Evolutionary conservation across 2,797 vertebrate genomes (phyloP).

Genomic region (Spinibarbus caldwelli): DNA sequence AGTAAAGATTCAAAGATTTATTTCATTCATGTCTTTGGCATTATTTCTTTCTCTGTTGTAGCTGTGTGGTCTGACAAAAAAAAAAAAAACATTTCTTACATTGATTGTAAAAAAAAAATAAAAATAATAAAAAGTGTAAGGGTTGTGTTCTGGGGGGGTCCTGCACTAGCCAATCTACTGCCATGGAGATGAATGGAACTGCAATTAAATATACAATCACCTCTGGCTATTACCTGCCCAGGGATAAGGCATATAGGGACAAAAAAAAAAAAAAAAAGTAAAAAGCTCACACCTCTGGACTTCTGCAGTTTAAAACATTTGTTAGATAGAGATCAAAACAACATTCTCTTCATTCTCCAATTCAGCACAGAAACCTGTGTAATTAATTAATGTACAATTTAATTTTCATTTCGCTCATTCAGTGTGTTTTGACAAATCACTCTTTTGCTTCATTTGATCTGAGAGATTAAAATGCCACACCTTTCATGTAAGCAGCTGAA

Average conservation of each 20-base stretch:
- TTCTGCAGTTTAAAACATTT: too few species aligned
- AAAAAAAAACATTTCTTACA: too few species aligned
- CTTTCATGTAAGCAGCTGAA: background rate
- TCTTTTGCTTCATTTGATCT: background rate
- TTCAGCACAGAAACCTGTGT: background rate
- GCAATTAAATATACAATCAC: background rate
- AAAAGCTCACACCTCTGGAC: too few species aligned
- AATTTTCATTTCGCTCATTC: background rate
- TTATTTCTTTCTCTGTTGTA: too few species aligned
- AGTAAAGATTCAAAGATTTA: too few species aligned
- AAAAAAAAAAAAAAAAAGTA: too few species aligned
- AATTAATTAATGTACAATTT: background rate
- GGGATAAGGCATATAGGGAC: too few species aligned
- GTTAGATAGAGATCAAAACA: background rate
- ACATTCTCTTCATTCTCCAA: background rate
- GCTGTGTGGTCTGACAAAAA: too few species aligned
- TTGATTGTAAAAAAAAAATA: too few species aligned
- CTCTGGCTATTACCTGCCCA: background rate
- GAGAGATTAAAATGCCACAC: background rate
- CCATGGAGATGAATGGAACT: background rate
- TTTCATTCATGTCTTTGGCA: too few species aligned
- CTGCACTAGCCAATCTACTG: background rate
- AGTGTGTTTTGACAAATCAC: conserved; percentile 8
- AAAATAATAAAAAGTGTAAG: too few species aligned
- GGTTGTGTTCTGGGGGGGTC: background rate